Conservation (phyloP, 2,888 invertebrate species). For the Athalia cordata region DNA sequence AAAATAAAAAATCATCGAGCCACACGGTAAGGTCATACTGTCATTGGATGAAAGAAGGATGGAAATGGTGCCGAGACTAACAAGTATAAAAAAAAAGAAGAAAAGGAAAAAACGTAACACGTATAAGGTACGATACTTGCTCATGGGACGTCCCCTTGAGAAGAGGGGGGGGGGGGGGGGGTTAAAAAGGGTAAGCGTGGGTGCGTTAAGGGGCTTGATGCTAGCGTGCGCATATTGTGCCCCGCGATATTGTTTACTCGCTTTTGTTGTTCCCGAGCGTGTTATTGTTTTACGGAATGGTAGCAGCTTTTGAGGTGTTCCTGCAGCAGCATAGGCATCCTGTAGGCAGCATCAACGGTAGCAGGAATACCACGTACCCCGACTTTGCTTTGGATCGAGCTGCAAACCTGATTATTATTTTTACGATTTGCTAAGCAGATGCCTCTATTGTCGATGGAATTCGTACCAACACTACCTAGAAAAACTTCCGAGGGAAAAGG, state of each 20-base stretch:
- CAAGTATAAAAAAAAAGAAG: neutral
- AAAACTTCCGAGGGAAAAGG: no score
- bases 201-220: neutral
- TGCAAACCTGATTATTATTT: slow-evolving; percentile 69
- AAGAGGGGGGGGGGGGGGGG: neutral
- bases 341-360: slow-evolving; percentile 5
- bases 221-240: slow-evolving; percentile 26
- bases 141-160: neutral
- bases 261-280: slow-evolving; percentile 49
- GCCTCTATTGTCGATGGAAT: slow-evolving; percentile 49
- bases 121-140: neutral
- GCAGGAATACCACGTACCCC: neutral
- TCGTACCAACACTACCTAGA: neutral
- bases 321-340: slow-evolving; percentile 24
- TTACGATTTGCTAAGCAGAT: slow-evolving; percentile 70
- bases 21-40: slow-evolving; percentile 6
- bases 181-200: neutral
- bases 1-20: neutral
- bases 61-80: neutral
- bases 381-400: slow-evolving; percentile 53
- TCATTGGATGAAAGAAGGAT: slow-evolving; percentile 24
- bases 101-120: slow-evolving; percentile 1
- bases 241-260: slow-evolving; percentile 38
- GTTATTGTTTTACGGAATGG: slow-evolving; percentile 60
- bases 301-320: slow-evolving; percentile 50